Percentiles rank a stretch among this genome's conserved stretches.
Evolutionary conservation across 1,140 invertebrate species (phyloP).

Genomic region (Radopholus similis): DNA sequence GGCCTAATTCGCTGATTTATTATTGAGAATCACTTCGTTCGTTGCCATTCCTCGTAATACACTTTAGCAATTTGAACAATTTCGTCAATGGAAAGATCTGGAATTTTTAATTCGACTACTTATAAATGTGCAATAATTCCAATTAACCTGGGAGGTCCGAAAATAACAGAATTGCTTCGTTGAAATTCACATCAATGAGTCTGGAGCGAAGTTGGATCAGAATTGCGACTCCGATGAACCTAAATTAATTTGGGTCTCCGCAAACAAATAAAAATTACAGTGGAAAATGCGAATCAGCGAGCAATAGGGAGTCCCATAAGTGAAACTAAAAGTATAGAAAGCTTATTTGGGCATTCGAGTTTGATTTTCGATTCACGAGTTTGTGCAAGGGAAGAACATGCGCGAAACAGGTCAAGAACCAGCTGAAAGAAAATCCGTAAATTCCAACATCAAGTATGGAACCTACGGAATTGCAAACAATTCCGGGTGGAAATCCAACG

Average conservation of each 20-base stretch:
- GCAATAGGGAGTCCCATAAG: constrained; percentile 89
- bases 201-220: constrained; percentile 69
- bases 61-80: constrained; percentile 20
- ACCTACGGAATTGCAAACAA: constrained; percentile 88
- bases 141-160: constrained; percentile 53
- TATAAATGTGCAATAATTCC: neutral
- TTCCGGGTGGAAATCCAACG: constrained; percentile 92
- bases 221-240: constrained; percentile 85
- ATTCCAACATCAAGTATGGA: neutral
- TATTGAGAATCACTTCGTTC: no score
- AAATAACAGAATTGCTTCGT: constrained; percentile 52
- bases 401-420: constrained; percentile 99
- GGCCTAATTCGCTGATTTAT: no score
- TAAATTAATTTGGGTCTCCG: neutral
- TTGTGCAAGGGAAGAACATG: constrained; percentile 91
- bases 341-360: neutral
- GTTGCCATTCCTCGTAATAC: constrained; percentile 6
- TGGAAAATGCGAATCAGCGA: constrained; percentile 88
- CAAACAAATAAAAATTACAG: constrained; percentile 62
- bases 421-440: constrained; percentile 60
- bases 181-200: constrained; percentile 49
- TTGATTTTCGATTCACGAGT: constrained; percentile 64
- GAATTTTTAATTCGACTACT: neutral
- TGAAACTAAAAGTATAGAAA: constrained; percentile 67
- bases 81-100: constrained; percentile 28